Evolutionary conservation across 2,797 vertebrate genomes (phyloP).

Genomic region (Hydrolagus colliei): DNA sequence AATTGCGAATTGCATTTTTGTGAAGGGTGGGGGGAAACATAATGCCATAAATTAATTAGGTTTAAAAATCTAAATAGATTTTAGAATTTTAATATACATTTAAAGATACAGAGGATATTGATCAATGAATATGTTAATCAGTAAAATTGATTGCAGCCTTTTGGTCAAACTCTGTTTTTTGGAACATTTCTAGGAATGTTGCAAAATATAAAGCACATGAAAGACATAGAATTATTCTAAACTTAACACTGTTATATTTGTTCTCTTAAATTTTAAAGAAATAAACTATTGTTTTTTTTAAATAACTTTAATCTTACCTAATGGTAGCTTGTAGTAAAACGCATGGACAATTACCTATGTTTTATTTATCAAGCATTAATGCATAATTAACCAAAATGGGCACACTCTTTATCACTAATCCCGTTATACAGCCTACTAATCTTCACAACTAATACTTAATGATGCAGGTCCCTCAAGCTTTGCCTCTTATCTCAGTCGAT

Average conservation of each 20-base stretch:
- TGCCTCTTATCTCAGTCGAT: constrained; percentile 69
- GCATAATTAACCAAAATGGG: constrained; percentile 76
- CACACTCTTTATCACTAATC: constrained; percentile 73
- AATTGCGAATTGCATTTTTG: background rate
- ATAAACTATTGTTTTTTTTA: constrained; percentile 24
- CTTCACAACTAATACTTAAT: constrained; percentile 77
- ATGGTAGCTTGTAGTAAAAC: constrained; percentile 32
- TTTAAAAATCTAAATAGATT: background rate
- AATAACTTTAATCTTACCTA: constrained; percentile 30
- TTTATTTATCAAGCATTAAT: constrained; percentile 56
- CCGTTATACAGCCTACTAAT: constrained; percentile 69
- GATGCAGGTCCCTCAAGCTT: constrained; percentile 78
- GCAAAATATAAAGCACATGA: background rate
- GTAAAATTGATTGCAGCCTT: background rate
- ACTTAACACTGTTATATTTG: constrained; percentile 19
- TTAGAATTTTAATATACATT: too few relatives aligned
- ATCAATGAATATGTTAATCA: background rate
- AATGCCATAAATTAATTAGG: background rate
- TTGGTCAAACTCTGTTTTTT: background rate
- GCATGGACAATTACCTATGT: constrained; percentile 31
- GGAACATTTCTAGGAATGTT: background rate
- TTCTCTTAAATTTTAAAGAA: constrained; percentile 29
- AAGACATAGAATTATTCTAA: constrained; percentile 8
- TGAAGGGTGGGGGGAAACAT: background rate
- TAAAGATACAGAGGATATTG: background rate